phyloP scores from a whole-genome alignment of 2,888 invertebrate genomes.

The Mactromeris polynyma region DNA sequence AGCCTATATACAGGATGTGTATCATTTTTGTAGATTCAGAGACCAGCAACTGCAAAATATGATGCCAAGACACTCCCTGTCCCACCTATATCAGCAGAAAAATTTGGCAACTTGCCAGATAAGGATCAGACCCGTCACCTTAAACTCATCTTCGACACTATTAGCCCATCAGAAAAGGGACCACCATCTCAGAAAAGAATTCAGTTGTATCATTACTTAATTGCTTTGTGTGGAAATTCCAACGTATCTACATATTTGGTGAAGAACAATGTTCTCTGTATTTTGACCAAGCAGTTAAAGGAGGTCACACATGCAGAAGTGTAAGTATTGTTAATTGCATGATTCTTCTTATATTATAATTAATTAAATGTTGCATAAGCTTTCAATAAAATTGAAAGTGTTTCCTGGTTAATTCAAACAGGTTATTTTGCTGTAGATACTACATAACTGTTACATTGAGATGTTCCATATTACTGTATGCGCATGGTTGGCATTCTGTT shows the following conservation, averaged over 20 bases:
- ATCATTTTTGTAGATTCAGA: constrained; percentile 80
- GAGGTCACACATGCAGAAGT: constrained; percentile 85
- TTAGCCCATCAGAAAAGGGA: constrained; percentile 83
- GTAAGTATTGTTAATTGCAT: constrained; percentile 76
- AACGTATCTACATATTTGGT: constrained; percentile 77
- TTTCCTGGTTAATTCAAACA: too few relatives aligned
- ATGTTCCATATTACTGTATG: too few relatives aligned
- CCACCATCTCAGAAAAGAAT: constrained; percentile 86
- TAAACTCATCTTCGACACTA: constrained; percentile 77
- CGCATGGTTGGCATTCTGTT: too few relatives aligned
- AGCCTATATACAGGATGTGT: too few relatives aligned
- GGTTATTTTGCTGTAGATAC: too few relatives aligned
- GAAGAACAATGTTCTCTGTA: constrained; percentile 73
- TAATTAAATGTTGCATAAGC: too few relatives aligned
- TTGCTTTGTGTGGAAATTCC: constrained; percentile 75
- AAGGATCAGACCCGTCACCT: constrained; percentile 83
- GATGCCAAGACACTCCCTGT: constrained; percentile 85
- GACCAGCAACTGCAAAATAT: constrained; percentile 83
- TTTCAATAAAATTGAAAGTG: too few relatives aligned
- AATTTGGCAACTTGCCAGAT: constrained; percentile 79
- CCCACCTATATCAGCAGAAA: constrained; percentile 82
- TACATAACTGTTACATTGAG: too few relatives aligned
- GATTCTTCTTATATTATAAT: neutral
- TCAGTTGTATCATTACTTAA: constrained; percentile 85
- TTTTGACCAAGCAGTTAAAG: constrained; percentile 83